Evolutionary conservation across 1,140 invertebrate species (phyloP).

Genomic region (Proctacanthus coquilletti): DNA sequence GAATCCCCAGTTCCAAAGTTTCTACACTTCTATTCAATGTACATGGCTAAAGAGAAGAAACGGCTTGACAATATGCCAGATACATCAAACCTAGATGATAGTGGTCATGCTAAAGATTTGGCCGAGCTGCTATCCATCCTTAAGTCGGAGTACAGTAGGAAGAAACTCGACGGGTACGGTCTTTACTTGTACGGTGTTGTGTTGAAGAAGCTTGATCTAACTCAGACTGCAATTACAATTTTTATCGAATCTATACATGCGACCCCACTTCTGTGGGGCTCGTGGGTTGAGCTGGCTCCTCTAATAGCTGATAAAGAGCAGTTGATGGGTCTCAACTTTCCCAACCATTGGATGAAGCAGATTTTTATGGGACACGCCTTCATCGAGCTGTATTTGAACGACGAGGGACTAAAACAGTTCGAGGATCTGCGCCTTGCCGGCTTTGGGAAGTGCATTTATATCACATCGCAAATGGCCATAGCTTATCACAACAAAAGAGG

Average conservation of each 20-base stretch:
- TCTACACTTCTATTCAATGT: conserved; percentile 69
- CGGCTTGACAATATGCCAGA: conserved; percentile 71
- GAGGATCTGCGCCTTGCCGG: conserved; percentile 57
- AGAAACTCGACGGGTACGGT: conserved; percentile 69
- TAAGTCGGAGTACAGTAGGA: conserved; percentile 39
- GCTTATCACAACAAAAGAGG: conserved; percentile 85
- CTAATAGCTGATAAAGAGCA: conserved; percentile 66
- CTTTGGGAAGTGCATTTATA: conserved; percentile 75
- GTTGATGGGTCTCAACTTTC: conserved; percentile 50
- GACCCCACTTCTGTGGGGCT: conserved; percentile 78
- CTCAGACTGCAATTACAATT: conserved; percentile 54
- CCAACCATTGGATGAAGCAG: conserved; percentile 88
- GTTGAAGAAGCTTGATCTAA: conserved; percentile 71
- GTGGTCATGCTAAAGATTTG: conserved; percentile 38
- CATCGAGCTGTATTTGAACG: conserved; percentile 78
- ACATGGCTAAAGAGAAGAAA: conserved; percentile 79
- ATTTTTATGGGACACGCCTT: conserved; percentile 86
- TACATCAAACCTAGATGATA: conserved; percentile 50
- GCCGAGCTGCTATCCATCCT: conserved; percentile 38
- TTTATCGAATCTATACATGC: conserved; percentile 60
- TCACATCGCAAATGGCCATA: conserved; percentile 83
- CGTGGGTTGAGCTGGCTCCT: conserved; percentile 82
- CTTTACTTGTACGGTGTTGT: conserved; percentile 86
- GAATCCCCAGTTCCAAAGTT: conserved; percentile 51
- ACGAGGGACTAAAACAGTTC: conserved; percentile 77